Conservation (phyloP, 2,888 invertebrate species). For the Acanthoscelides obtectus region DNA sequence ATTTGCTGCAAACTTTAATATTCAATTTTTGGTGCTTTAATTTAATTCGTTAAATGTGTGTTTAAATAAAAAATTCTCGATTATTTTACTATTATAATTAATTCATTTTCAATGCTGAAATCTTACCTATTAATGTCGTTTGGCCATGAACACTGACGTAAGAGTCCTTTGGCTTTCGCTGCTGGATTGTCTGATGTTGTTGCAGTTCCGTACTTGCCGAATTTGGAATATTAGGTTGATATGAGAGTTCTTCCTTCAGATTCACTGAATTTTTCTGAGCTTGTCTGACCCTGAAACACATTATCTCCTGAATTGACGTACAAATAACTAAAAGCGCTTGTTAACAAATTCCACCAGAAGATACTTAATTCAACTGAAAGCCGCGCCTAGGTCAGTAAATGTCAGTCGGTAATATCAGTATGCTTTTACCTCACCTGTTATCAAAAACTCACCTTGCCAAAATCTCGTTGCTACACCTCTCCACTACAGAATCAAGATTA, state of each 20-base stretch:
- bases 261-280: conserved; percentile 51
- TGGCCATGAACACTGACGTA: conserved; percentile 54
- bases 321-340: no score
- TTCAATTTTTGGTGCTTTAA: no score
- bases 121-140: conserved; percentile 51
- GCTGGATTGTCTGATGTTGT: conserved; percentile 46
- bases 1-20: no score
- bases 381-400: no score
- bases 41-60: no score
- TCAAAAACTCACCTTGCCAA: conserved; percentile 47
- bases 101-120: no score
- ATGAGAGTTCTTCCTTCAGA: conserved; percentile 49
- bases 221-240: conserved; percentile 47
- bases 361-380: no score
- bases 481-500: conserved; percentile 56
- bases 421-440: no score
- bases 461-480: conserved; percentile 58
- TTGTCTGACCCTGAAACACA: conserved; percentile 48
- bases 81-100: no score
- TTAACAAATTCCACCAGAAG: no score
- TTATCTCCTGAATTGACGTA: background rate
- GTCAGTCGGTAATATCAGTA: no score
- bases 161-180: conserved; percentile 52
- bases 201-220: conserved; percentile 34
- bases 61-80: no score